Base-by-base conservation (phyloP, 2,888 invertebrate species). In the Linnaemya vulpina region DNA sequence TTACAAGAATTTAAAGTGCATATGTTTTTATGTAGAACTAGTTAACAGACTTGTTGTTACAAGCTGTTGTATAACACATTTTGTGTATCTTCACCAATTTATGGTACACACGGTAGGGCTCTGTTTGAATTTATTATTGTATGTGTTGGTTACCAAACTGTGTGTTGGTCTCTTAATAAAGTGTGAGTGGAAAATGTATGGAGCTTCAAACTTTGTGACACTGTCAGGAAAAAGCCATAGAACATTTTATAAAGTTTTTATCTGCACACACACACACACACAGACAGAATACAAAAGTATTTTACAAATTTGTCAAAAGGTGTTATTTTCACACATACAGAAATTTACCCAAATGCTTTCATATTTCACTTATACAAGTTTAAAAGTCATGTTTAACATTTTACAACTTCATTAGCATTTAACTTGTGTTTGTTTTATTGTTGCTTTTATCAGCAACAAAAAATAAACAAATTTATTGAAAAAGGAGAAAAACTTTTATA, bases 351-450 rank as follows among this genome's bases (percentile, higher is more conserved):
- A 65, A 51, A 62, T 35, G 15, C 3, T 9, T 17, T 2, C 20
- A 53, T 65, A 63, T 35, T 40, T 62, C 5, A 70, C 25, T 40
- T 51, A 30, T 17, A 25, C 38, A 83, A 82, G 85, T 85, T 82
- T 11, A 79, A 82, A 85, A 85, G 85, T 79, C 78, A 82, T 85
- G 78, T 71, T 67, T 70, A 79, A 60, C 71, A 79, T 71, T 82
- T 82, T 70, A 60, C 46, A 79, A 79, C 82, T 85, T 85, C 67
- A 85, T 85, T 82, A 85, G 85, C 82, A 85, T 85, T 81, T 75
- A 85, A 70, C 38, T 71, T 75, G 17, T 62, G 20, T 70, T 79
- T 40, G 38, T n/a, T 62, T 67, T 58, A 25, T 58, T 67, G 49
- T 58, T 63, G 35, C 62, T 43, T 20, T 51, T 75, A 70, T 43